phyloP scores from a whole-genome alignment of 2,797 vertebrate species.

The Enteromius unitaeniatus region DNA sequence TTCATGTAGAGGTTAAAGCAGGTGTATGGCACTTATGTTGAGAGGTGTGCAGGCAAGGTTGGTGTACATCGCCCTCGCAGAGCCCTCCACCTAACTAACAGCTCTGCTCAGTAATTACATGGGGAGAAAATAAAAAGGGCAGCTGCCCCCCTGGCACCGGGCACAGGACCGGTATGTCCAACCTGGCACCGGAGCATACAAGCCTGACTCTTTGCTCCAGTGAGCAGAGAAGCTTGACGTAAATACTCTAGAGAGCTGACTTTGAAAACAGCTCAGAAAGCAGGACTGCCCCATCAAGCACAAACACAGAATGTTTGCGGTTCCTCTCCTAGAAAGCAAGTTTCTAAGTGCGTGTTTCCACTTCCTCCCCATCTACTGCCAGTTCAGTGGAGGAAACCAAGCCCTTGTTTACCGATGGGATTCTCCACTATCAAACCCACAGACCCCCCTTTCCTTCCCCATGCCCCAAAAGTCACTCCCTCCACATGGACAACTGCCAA shows the following conservation, averaged over 20 bases:
- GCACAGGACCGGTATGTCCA: constrained; percentile 38
- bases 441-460: not conserved
- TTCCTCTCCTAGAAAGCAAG: constrained; percentile 21
- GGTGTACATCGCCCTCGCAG: constrained; percentile 43
- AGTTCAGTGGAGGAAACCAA: constrained; percentile 56
- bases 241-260: constrained; percentile 20
- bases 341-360: constrained; percentile 43
- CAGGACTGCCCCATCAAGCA: constrained; percentile 35
- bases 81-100: constrained; percentile 52
- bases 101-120: constrained; percentile 57
- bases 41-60: constrained; percentile 48
- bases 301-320: constrained; percentile 40
- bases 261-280: constrained; percentile 29
- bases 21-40: not conserved
- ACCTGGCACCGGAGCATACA: constrained; percentile 36
- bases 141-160: constrained; percentile 63
- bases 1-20: constrained; percentile 19
- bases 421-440: constrained; percentile 8
- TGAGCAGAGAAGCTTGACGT: constrained; percentile 27
- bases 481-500: constrained; percentile 44
- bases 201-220: constrained; percentile 21
- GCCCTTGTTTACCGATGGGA: constrained; percentile 43
- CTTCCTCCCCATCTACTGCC: constrained; percentile 22
- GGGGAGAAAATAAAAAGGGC: constrained; percentile 63
- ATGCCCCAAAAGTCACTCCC: constrained; percentile 26